A percentile compares a stretch with the other conserved stretches of the same genome.
These are phyloP conservation scores for Natator depressus DNA, from an alignment of 2,113 vertebrate species.

Conservation along the genomic window DNA sequence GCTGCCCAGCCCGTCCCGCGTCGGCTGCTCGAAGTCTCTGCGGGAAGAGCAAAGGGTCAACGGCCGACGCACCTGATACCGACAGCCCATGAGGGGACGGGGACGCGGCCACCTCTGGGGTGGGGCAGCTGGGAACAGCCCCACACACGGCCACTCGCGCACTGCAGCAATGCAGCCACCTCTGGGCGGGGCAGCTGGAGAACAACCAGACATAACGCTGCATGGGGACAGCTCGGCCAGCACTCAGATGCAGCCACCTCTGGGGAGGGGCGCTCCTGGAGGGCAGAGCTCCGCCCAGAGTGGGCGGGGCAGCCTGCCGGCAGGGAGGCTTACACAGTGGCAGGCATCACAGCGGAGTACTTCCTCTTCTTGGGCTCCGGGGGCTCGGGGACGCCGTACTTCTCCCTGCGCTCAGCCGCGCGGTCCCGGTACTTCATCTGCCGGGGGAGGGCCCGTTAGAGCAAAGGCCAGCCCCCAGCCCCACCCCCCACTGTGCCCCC, in stretches of 20 bases:
- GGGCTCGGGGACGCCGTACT: slow-evolving; percentile 74
- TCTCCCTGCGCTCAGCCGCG: slow-evolving; percentile 78
- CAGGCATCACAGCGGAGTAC: slow-evolving; percentile 75
- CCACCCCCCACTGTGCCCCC: not conserved
- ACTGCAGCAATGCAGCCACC: too few species aligned
- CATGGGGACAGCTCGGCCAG: too few species aligned
- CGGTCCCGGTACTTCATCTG: slow-evolving; percentile 80
- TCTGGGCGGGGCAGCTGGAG: not conserved
- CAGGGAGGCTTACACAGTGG: slow-evolving; percentile 55
- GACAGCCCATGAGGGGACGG: too few species aligned
- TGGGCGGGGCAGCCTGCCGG: accelerated
- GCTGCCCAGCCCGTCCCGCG: slow-evolving; percentile 66
- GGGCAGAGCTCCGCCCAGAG: not conserved
- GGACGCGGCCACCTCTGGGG: not conserved
- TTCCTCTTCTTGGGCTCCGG: slow-evolving; percentile 86
- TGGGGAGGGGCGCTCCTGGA: not conserved
- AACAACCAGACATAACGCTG: not conserved
- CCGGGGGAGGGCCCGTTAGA: not conserved
- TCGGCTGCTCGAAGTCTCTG: slow-evolving; percentile 76
- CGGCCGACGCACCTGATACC: too few species aligned
- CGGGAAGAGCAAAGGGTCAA: not conserved
- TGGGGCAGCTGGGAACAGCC: not conserved
- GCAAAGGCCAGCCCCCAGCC: not conserved
- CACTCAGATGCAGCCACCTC: not conserved
- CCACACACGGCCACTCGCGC: too few species aligned